phyloP scores from a whole-genome alignment of 1,140 invertebrate genomes.

The Ridgeia piscesae region DNA sequence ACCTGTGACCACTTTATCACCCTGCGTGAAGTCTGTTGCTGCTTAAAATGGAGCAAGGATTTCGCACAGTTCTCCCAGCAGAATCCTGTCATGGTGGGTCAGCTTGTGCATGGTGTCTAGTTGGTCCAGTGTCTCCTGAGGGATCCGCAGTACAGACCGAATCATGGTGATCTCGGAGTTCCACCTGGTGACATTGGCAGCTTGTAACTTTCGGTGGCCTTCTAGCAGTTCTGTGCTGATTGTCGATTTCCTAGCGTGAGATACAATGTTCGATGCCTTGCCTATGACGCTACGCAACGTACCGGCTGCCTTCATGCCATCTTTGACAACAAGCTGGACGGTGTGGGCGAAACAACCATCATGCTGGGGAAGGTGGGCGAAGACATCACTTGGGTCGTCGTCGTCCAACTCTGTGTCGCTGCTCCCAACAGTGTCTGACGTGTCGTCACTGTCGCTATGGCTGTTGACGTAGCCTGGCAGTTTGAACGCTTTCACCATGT shows the following conservation, averaged over 20 bases:
- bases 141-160: slow-evolving; percentile 6
- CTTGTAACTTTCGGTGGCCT: slow-evolving; percentile 10
- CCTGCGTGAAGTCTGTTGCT: too few relatives aligned
- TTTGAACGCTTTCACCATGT: too few relatives aligned
- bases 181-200: background rate
- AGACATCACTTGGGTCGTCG: background rate
- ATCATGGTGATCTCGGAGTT: slow-evolving; percentile 10
- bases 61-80: slow-evolving; percentile 7
- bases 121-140: background rate
- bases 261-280: background rate
- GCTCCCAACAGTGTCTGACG: background rate
- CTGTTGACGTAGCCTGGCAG: too few relatives aligned
- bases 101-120: slow-evolving; percentile 12
- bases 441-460: too few relatives aligned
- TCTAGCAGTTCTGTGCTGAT: slow-evolving; percentile 5
- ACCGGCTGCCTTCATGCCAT: background rate
- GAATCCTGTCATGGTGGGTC: background rate
- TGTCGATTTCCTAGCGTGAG: background rate
- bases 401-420: background rate
- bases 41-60: background rate
- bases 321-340: background rate
- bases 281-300: background rate
- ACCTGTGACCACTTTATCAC: too few relatives aligned
- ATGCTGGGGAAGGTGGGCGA: background rate
- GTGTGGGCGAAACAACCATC: background rate